Evolutionary conservation across 1,140 invertebrate species (phyloP), one percentile per base, ranked within the genome.

Genomic region (Spodoptera litura): DNA sequence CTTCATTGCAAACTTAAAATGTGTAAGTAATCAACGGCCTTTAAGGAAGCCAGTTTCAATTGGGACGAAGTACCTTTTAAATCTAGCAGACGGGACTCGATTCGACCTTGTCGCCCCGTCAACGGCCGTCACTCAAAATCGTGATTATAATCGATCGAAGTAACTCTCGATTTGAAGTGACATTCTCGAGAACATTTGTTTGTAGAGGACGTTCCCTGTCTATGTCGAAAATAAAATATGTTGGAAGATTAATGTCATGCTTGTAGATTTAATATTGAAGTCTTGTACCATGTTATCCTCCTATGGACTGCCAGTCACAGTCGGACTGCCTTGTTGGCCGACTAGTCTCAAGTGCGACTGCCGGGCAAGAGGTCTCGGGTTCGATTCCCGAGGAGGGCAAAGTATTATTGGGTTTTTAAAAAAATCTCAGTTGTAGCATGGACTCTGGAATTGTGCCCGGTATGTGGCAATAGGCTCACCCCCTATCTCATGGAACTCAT

Each of bases 71-170:
- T 49, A 66, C 35, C 38, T 27, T 44, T 44, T 15, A 25, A 66
- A 51, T n/a, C n/a, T 51, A 66, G 3, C 62, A 66, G 71, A 74
- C 71, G 31, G n/a, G 70, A 58, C 70, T 25, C 35, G 70, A 72
- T 51, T 25, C 35, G 55, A 31, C 71, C 71, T 74, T 61, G 71
- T 44, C 71, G 20, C 27, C 58, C 27, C 58, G 73, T 76, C 59
- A 76, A 76, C 56, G 71, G 71, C 31, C 71, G 56, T 74, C 35
- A 49, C 15, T 55, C 38, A 20, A 38, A 25, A 27, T 13, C 12
- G 27, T 13, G 38, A 74, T 38, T 74, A 61, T 15, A 61, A 74
- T 59, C 58, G 71, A 74, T 61, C 20, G 35, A 5, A 38, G 31
- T 9, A 55, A 12, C 71, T 61, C 25, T n/a, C 27, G 58, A 59